Evolutionary conservation across 2,797 vertebrate species (phyloP).

Genomic region (Bothrops alternatus): DNA sequence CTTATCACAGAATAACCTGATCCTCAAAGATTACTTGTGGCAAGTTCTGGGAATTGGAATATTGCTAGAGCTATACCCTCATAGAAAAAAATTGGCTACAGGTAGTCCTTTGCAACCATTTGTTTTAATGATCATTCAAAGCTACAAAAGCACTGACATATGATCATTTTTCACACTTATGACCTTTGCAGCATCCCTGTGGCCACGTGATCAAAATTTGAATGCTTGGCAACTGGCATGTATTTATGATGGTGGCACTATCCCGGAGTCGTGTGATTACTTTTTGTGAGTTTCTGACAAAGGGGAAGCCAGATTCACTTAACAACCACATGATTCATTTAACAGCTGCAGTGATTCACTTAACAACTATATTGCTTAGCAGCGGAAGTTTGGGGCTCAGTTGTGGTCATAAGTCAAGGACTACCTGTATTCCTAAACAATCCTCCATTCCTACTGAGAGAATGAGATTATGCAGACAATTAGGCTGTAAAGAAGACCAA

Average conservation of each 20-base stretch:
- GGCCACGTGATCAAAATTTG: not conserved
- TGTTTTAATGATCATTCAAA: not conserved
- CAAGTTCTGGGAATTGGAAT: not conserved
- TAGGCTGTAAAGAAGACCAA: not conserved
- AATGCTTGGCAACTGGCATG: not conserved
- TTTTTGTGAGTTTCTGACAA: not conserved
- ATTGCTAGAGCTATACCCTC: not conserved
- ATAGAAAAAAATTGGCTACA: not conserved
- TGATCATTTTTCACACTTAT: not conserved
- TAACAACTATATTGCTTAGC: not conserved
- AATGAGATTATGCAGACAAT: conserved; percentile 3
- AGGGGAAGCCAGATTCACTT: not conserved
- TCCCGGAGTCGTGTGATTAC: not conserved
- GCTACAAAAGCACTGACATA: not conserved
- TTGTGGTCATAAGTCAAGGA: not conserved
- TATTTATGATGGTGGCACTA: not conserved
- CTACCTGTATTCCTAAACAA: not conserved
- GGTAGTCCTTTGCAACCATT: not conserved
- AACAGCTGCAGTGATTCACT: not conserved
- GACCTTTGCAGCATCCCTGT: not conserved
- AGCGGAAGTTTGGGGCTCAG: not conserved
- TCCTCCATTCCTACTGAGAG: not conserved
- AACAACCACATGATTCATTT: not conserved
- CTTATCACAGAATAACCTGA: not conserved
- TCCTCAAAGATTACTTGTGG: not conserved